phyloP scores from a whole-genome alignment of 2,113 vertebrate species.

The Microcebus griseorufus region DNA sequence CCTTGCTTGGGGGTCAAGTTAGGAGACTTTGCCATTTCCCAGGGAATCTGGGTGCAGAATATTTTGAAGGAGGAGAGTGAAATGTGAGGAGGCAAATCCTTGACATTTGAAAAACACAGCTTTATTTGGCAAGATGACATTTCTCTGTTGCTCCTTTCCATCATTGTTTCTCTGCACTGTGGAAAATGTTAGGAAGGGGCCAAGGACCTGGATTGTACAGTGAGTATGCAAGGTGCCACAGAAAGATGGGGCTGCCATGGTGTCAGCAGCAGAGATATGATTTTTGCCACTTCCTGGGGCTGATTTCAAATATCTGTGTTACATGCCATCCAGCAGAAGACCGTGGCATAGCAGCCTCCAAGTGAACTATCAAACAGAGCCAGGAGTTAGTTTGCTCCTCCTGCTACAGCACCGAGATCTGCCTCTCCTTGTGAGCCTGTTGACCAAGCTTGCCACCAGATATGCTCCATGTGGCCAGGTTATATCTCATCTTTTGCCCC shows the following conservation, averaged over 20 bases:
- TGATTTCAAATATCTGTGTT: not conserved
- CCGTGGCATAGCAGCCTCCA: not conserved
- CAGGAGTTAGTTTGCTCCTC: not conserved
- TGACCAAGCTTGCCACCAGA: not conserved
- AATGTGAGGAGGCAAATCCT: not conserved
- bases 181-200: not conserved
- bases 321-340: not conserved
- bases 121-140: not conserved
- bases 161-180: not conserved
- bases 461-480: not conserved
- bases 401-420: accelerated
- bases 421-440: not conserved
- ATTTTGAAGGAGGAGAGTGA: not conserved
- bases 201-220: no score
- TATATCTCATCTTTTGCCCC: not conserved
- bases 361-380: not conserved
- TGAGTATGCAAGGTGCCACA: no score
- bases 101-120: conserved; percentile 36
- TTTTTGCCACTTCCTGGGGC: not conserved
- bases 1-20: not conserved
- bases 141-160: not conserved
- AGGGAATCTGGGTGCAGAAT: not conserved
- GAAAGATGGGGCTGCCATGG: not conserved
- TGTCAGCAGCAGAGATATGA: not conserved
- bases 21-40: not conserved